Base-by-base conservation (phyloP, 2,113 vertebrate genomes). In the mouse (Mus musculus) region DNA sequence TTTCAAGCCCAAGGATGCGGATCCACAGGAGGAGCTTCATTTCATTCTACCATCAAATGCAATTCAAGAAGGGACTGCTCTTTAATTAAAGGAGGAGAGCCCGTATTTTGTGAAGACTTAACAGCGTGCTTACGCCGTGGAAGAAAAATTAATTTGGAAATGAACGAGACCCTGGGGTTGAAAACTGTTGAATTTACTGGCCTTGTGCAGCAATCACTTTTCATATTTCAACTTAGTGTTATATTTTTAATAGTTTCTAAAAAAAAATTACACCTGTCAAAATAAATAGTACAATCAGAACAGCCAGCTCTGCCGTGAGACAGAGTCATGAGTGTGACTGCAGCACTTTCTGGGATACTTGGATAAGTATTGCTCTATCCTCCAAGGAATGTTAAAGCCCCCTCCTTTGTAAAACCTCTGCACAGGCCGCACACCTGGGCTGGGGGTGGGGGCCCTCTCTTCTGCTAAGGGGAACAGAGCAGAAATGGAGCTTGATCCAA, bases 101-200 rank as follows among this genome's bases (percentile, higher is more conserved):
- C 65, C n/a, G n/a, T 52, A 26, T 59, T 95, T 78, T 84, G 46
- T 54, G 28, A 92, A 90, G 42, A 75, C 39, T 72, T 82, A 75
- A 65, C 12, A 54, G 49, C 75, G 11, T 63, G 61, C 61, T 92
- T 63, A 17, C n/a, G 14, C 39, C 76, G 39, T 36, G 69, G 81
- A 54, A n/a, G 75, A 73, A 93, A 90, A 84, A 54, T 46, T 7
- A 39, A 6, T 88, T 61, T 92, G 81, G 76, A 71, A 94, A 71
- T 42, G 56, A 92, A 46, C 11, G 14, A 30, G 69, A 84, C 75
- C 14, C 72, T 10, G 26, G 81, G 88, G 86, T 84, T 75, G 33
- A 46, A 36, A 36, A 78, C 59, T 14, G 1, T 72, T 73, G 72
- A 54, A 71, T 49, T 67, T 82, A 77, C 52, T 59, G 30, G 65